Evolutionary conservation across 2,888 invertebrate genomes (phyloP).

Genomic region (Plebejus anna): DNA sequence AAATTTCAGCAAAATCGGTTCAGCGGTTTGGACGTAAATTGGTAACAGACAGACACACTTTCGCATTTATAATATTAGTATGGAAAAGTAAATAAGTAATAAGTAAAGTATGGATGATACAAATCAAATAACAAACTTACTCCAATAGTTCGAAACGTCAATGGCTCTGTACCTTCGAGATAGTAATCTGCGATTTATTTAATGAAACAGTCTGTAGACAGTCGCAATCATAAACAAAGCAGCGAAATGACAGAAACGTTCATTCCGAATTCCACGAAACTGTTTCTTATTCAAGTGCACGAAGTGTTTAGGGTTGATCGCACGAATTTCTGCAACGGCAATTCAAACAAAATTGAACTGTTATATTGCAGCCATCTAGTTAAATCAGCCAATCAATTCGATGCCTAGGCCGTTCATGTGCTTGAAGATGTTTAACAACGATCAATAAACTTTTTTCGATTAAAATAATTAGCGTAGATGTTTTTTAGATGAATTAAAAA

Average conservation of each 20-base stretch:
- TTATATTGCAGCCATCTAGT: background rate
- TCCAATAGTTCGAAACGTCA: background rate
- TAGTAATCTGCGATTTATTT: conserved; percentile 6
- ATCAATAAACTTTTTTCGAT: background rate
- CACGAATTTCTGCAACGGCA: background rate
- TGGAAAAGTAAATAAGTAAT: too few relatives aligned
- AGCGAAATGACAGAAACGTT: background rate
- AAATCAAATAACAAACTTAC: background rate
- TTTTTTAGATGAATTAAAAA: too few relatives aligned
- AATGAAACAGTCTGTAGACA: conserved; percentile 1
- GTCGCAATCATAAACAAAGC: conserved; percentile 2
- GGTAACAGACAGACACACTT: too few relatives aligned
- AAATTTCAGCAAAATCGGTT: too few relatives aligned
- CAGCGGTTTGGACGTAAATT: too few relatives aligned
- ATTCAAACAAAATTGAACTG: background rate
- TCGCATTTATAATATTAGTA: too few relatives aligned
- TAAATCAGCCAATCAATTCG: too few relatives aligned
- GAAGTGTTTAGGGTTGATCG: conserved; percentile 13
- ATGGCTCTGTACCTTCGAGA: background rate
- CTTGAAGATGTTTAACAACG: background rate
- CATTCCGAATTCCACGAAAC: conserved; percentile 25
- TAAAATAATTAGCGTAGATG: background rate
- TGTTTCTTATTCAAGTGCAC: conserved; percentile 22
- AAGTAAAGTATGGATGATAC: too few relatives aligned
- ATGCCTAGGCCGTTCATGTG: too few relatives aligned